Conservation (phyloP, 2,113 vertebrate species). For the Columbina picui region DNA sequence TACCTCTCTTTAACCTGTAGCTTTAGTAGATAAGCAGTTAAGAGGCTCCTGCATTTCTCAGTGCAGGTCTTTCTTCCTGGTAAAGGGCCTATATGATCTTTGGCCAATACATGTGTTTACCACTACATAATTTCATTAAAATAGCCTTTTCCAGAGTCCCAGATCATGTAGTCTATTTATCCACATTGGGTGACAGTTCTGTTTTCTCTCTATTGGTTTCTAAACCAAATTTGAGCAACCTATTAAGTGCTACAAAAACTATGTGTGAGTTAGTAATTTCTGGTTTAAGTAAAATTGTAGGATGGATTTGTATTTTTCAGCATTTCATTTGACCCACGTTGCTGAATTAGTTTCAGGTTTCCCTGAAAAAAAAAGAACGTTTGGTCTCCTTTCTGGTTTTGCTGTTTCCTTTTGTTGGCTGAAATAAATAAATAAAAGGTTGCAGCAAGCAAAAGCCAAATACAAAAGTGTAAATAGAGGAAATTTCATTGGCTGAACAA, state of each 20-base stretch:
- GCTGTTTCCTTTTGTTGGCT: constrained; percentile 26
- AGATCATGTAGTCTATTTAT: neutral
- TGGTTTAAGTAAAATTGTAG: neutral
- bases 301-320: neutral
- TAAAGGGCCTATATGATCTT: neutral
- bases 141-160: neutral
- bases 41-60: neutral
- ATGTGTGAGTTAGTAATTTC: neutral
- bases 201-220: neutral
- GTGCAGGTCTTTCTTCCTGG: neutral
- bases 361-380: neutral
- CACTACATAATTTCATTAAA: neutral
- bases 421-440: constrained; percentile 2
- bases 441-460: neutral
- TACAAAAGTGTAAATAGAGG: neutral
- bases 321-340: constrained; percentile 41
- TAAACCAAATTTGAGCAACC: neutral
- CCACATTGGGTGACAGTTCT: neutral
- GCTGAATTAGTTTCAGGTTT: constrained; percentile 28
- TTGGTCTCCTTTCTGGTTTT: constrained; percentile 7
- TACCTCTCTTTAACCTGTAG: neutral
- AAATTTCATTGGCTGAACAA: neutral
- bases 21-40: neutral
- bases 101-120: neutral
- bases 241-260: neutral